A percentile compares a stretch with the other conserved stretches of the same genome.
These are phyloP conservation scores for Empis livida DNA, from an alignment of 2,888 invertebrate genomes.

Conservation along the genomic window DNA sequence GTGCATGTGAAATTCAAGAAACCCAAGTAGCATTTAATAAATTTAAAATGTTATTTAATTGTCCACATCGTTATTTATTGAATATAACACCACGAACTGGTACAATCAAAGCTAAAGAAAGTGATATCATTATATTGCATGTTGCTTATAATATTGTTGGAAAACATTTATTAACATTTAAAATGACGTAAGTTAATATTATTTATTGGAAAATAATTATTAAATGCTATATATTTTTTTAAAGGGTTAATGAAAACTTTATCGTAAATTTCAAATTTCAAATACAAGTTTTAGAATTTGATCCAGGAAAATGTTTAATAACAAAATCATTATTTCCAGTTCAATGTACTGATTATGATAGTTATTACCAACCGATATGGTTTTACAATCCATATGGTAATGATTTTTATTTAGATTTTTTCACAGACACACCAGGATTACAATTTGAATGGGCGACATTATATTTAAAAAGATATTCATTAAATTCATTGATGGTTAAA, in stretches of 20 bases:
- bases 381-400: slow-evolving; percentile 8
- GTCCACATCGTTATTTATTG: slow-evolving; percentile 8
- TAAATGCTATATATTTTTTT: background rate
- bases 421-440: background rate
- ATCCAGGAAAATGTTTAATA: slow-evolving; percentile 8
- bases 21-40: slow-evolving; percentile 5
- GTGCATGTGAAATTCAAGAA: slow-evolving; percentile 4
- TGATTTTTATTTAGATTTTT: slow-evolving; percentile 7
- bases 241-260: background rate
- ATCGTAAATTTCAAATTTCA: slow-evolving; percentile 4
- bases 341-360: background rate
- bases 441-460: background rate
- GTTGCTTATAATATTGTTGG: slow-evolving; percentile 7
- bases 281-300: slow-evolving; percentile 7
- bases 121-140: background rate
- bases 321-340: slow-evolving; percentile 7
- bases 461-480: background rate
- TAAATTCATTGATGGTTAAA: background rate
- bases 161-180: slow-evolving; percentile 4
- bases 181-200: slow-evolving; percentile 1
- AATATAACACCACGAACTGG: slow-evolving; percentile 3
- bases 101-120: background rate
- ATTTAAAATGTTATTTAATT: slow-evolving; percentile 5
- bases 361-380: slow-evolving; percentile 9
- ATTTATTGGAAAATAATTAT: too few relatives aligned